Base-by-base conservation (phyloP, 2,113 vertebrate species). In the Leptodactylus fuscus region DNA sequence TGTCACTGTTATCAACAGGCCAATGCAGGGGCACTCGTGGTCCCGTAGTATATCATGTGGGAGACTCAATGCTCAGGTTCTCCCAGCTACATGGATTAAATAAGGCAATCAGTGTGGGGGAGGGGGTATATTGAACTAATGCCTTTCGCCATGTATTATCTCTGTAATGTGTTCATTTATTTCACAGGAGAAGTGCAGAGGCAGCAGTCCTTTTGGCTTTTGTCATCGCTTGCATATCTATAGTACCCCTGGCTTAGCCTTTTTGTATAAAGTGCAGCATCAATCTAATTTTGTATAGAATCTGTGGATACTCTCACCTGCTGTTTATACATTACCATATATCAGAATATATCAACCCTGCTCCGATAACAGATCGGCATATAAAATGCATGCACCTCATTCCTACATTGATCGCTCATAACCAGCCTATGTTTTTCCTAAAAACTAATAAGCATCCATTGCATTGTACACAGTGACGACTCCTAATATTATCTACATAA, bases 381-480 rank as follows among this genome's bases (percentile, higher is more conserved):
- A 36, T 24, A 41, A 60, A 62, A 80, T 62, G 24, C 36, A 80
- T 44, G 34, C 36, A 44, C 29, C 41, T 41, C 34, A 60, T 60
- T 38, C 6, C 51, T n/a, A 10, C 51, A 58, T 80, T 60, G 55
- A 27, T 29, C 3, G n/a, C 38, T 80, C 32, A 24, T 44, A 4
- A 5, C 22, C 10, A 60, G 55, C 55, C 55, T 24, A 16, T 80
- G 77, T 38, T 38, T 41, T 27, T 41, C 53, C 29, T 62, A 11
- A 24, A 81, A 62, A 80, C 51, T 80, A 41, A 41, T 46, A 11
- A 34, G 44, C 38, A 82, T 70, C 65, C 69, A n/a, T 32, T n/a
- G 29, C 48, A 71, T 71, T 82, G 65, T 53, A 53, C 10, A 36
- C 46, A 38, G 62, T 24, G 81, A 70, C 81, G n/a, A 46, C 22